Evolutionary conservation across 2,797 vertebrate species (phyloP), one percentile per base, ranked within the genome.

Genomic region (Leptodactylus fallax): DNA sequence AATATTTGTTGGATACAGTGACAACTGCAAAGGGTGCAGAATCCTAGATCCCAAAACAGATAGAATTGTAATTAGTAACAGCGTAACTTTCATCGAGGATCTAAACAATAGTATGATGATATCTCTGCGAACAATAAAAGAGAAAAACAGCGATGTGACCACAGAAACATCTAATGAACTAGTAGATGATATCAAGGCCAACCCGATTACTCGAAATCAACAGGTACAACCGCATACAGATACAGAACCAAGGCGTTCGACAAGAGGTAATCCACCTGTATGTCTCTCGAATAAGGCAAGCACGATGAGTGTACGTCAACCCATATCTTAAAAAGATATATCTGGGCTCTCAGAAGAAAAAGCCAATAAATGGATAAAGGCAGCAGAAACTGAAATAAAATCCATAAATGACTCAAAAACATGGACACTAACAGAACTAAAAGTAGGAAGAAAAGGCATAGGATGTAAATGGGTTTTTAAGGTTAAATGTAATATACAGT

Each of bases 321-420:
- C 23, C 25, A 36, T 25, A 49, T 58, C n/a, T 11, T 72, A 67
- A 53, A 25, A 58, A 47, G 82, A 84, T 27, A 60, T 84, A 84
- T 71, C 51, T 12, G 51, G 60, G 47, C 65, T 84, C 11, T 6
- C 65, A 74, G 23, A 84, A 84, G 27, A 8, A n/a, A 23, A 72
- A 71, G 63, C 67, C n/a, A 83, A 21, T 58, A 71, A 45, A 71
- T 74, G 53, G 27, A 84, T 27, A 60, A 60, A 84, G 27, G 67
- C 51, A 12, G 69, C 82, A 16, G 16, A 74, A 60, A 12, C 60
- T 19, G 17, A 56, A 60, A 74, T 58, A 45, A 25, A 56, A 61
- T 63, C 61, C 10, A 23, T 63, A 1, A 3, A 63, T 23, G n/a
- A 23, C 61, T 9, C 10, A 2, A 12, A n/a, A 63, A 63, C n/a